These are phyloP conservation scores for Ceratosolen fusciceps DNA, from an alignment of 1,140 invertebrate species.

Conservation along the genomic window DNA sequence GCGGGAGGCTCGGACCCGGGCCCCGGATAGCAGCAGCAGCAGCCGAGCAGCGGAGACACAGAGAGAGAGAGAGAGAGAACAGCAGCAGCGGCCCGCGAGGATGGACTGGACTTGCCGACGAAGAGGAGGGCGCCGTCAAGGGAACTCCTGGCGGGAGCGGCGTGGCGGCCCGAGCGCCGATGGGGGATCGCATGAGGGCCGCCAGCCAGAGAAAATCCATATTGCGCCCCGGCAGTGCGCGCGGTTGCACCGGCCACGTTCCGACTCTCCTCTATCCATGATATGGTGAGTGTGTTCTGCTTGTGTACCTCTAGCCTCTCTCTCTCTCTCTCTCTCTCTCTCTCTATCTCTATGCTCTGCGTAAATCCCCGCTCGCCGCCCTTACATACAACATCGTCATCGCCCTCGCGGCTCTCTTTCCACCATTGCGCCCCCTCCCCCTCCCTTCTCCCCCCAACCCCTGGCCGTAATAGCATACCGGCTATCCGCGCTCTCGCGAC, in stretches of 20 bases:
- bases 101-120: background rate
- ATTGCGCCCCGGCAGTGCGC: background rate
- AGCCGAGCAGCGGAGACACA: background rate
- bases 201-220: slow-evolving; percentile 4
- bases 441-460: too few relatives aligned
- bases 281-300: background rate
- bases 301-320: background rate
- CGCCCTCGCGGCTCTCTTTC: background rate
- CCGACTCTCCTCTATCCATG: background rate
- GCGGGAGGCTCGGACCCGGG: too few relatives aligned
- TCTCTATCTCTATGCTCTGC: background rate
- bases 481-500: too few relatives aligned
- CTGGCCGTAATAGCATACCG: too few relatives aligned
- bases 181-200: background rate
- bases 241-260: background rate
- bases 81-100: background rate
- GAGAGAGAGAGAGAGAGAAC: background rate
- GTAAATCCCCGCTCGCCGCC: background rate
- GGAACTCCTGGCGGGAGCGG: background rate
- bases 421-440: background rate
- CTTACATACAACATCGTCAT: too few relatives aligned
- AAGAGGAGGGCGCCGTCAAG: background rate
- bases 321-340: background rate
- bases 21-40: background rate
- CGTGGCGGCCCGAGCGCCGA: background rate